phyloP scores from a whole-genome alignment of 2,888 invertebrate genomes.

The Amphipoea lucens region DNA sequence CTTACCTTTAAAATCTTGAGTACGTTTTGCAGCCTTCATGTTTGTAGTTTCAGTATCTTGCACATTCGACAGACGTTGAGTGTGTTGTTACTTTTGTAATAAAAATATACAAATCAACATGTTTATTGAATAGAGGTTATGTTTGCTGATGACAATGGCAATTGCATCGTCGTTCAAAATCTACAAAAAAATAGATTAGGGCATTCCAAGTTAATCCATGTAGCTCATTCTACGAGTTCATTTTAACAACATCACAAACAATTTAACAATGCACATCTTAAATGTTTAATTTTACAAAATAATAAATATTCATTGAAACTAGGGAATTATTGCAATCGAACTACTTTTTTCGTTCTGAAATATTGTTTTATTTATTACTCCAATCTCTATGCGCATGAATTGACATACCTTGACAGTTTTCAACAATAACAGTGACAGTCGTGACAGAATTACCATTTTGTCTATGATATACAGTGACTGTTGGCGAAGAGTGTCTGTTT shows the following conservation, averaged over 20 bases:
- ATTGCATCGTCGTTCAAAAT: conserved; percentile 8
- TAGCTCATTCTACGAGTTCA: neutral
- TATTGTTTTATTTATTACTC: neutral
- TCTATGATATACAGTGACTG: conserved; percentile 76
- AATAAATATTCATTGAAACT: neutral
- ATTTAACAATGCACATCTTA: too few relatives aligned
- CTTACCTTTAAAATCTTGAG: conserved; percentile 80
- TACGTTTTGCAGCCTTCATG: conserved; percentile 79
- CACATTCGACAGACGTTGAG: neutral
- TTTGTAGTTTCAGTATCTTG: conserved; percentile 22
- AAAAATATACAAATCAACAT: conserved; percentile 38
- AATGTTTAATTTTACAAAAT: neutral
- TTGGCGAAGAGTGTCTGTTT: conserved; percentile 82
- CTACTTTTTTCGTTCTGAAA: conserved; percentile 59
- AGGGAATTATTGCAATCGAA: neutral
- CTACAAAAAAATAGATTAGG: neutral
- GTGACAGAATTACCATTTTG: conserved; percentile 66
- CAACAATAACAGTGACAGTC: conserved; percentile 63
- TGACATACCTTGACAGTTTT: conserved; percentile 51
- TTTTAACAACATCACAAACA: neutral
- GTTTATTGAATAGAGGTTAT: conserved; percentile 48
- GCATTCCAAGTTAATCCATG: neutral
- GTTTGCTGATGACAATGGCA: conserved; percentile 11
- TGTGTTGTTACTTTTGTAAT: neutral
- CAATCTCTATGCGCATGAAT: conserved; percentile 47